Evolutionary conservation across 2,888 invertebrate genomes (phyloP), one percentile per base, ranked within the genome.

Genomic region (Hemithea aestivaria): DNA sequence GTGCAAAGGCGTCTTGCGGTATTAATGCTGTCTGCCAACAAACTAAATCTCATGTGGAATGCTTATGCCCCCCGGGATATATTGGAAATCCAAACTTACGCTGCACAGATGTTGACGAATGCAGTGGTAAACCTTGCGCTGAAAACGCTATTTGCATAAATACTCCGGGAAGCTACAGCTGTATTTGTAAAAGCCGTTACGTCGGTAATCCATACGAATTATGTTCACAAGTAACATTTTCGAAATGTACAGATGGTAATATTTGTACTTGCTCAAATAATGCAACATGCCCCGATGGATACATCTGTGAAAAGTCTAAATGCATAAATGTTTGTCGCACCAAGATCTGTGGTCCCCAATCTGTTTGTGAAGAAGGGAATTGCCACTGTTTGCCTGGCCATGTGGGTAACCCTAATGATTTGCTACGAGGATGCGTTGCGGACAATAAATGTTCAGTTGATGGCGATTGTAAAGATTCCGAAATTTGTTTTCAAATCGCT

Each of bases 141-240:
- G 89, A 90, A 58, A 94, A 95, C 69, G 96, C 97, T 0, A 92
- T 93, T 26, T 98, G 98, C 66, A 93, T 96, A 49, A 97, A 98
- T 69, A 94, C 94, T 0, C 90, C 93, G 7, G 97, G 97, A 34
- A 92, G 94, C 57, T 97, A 92, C 69, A 95, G 95, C 66, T 98
- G 98, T 71, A 90, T 94, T 24, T 98, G 98, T 66, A 92, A 94
- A 66, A 93, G 93, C 47, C 92, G 92, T 30, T 93, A 91, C 67
- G 92, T 92, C 40, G 96, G 96, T 29, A 96, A 97, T 88, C 96
- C 97, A 0, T 96, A 96, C 64, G 89, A 92, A 45, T 91, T 93
- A 62, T 96, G 96, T 64, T 91, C 93, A 25, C 89, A 90, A 64
- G 87, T 93, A 10, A 90, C 92, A 53, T 88, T 91, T 27, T 89